Evolutionary conservation across 2,797 vertebrate species (phyloP).

Genomic region (Lacerta viridis): DNA sequence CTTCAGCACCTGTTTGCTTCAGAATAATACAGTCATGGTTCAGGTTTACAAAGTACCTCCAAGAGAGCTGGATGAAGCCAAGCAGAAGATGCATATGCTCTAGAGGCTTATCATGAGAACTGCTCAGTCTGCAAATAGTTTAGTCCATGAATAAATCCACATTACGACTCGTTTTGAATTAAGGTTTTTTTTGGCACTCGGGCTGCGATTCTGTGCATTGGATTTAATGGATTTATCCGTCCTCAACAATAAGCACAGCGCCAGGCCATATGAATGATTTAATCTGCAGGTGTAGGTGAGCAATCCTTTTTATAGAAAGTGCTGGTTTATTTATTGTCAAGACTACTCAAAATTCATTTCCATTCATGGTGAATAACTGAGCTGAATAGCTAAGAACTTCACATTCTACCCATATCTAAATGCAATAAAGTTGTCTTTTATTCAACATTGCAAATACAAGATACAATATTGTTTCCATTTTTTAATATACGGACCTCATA

Average conservation of each 20-base stretch:
- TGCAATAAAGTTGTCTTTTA: conserved; percentile 19
- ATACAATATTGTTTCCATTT: conserved; percentile 29
- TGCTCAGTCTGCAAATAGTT: neutral
- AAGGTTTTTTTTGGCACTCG: neutral
- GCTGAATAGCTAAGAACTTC: neutral
- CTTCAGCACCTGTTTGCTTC: neutral
- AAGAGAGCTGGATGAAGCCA: neutral
- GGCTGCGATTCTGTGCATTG: neutral
- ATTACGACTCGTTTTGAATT: neutral
- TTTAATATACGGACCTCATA: conserved; percentile 2
- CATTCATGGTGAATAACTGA: neutral
- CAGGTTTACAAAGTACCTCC: neutral
- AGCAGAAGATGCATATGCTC: neutral
- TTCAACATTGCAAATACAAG: conserved; percentile 10
- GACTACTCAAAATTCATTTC: conserved; percentile 15
- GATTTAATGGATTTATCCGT: neutral
- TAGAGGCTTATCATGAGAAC: neutral
- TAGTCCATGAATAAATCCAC: neutral
- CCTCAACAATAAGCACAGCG: neutral
- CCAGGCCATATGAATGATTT: neutral
- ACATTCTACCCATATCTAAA: neutral
- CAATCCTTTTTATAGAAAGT: conserved; percentile 1
- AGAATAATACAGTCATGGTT: neutral
- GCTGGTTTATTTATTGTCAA: neutral
- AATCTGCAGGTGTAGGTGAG: conserved; percentile 20